Evolutionary conservation across 2,113 vertebrate genomes (phyloP), one percentile per base, ranked within the genome.

Genomic region (Varanus salvator): DNA sequence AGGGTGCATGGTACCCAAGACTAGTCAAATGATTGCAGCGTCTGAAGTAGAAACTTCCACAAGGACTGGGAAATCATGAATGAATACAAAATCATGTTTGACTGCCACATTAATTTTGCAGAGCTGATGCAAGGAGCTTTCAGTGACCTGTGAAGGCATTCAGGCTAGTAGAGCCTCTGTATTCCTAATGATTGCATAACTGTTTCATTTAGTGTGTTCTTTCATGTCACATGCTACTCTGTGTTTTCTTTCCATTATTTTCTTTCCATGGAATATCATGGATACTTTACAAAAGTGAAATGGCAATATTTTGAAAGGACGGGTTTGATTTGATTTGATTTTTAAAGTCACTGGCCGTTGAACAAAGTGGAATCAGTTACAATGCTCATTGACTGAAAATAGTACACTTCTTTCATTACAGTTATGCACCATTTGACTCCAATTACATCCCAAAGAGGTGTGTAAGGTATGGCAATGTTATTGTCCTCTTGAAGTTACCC

Each of bases 371-470:
- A 89, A 89, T 3, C 27, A 95, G 77, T 88, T 95, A 91, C 94
- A 94, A 94, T 94, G 66, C 87, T 92, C 89, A 92, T 82, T 83
- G 87, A 52, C 86, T 92, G 85, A 95, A 96, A 95, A 93, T 77
- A 91, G 91, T 89, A 91, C 91, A 69, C 85, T 93, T 88, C 92
- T 97, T 96, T 97, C 94, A 95, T 44, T 92, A 66, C 87, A 44
- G 74, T 92, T 96, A 93, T 94, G 94, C 93, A 92, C 84, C 89
- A 91, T 75, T 88, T 88, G 94, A 94, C 95, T 97, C 96, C 82
- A 88, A 90, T 97, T 98, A 94, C 96, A 95, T 92, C 76, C 93
- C 52, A 88, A 94, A 92, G 89, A 96, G 95, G 92, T 85, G 60
- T 96, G 92, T 94, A 93, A 95, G 94, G 92, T 87, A 92, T 90